Conservation (phyloP, 2,113 vertebrate genomes). For the Condylura cristata region DNA sequence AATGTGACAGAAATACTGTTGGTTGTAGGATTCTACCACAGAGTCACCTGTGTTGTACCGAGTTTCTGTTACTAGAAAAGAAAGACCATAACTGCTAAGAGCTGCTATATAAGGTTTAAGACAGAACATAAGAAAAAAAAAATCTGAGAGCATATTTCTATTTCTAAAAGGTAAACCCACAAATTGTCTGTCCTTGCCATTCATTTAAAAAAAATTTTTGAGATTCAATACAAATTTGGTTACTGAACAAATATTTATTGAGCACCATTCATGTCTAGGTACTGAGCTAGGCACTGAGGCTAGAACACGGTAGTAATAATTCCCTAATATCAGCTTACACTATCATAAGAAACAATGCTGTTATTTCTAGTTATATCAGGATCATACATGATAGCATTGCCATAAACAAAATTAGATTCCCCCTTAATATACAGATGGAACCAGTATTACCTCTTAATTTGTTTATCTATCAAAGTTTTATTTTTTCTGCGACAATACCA, state of each 20-base stretch:
- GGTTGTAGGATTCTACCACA: neutral
- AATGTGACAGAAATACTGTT: neutral
- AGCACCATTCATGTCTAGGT: neutral
- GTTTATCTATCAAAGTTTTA: neutral
- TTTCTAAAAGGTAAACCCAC: neutral
- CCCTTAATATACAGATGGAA: neutral
- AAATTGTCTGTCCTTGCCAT: neutral
- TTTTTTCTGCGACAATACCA: neutral
- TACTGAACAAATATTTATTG: slow-evolving; percentile 1
- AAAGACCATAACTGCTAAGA: neutral
- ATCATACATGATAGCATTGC: neutral
- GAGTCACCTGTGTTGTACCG: neutral
- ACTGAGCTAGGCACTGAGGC: neutral
- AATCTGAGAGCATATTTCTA: neutral
- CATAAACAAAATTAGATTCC: neutral
- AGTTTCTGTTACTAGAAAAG: neutral
- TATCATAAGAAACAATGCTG: neutral
- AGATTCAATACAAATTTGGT: neutral
- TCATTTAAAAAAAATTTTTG: neutral
- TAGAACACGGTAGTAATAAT: neutral
- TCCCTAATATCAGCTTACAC: neutral
- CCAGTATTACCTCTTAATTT: neutral
- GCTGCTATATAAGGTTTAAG: neutral
- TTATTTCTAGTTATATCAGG: neutral
- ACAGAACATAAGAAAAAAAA: neutral